phyloP scores from a whole-genome alignment of 2,113 vertebrate genomes.

The Chionomys nivalis region DNA sequence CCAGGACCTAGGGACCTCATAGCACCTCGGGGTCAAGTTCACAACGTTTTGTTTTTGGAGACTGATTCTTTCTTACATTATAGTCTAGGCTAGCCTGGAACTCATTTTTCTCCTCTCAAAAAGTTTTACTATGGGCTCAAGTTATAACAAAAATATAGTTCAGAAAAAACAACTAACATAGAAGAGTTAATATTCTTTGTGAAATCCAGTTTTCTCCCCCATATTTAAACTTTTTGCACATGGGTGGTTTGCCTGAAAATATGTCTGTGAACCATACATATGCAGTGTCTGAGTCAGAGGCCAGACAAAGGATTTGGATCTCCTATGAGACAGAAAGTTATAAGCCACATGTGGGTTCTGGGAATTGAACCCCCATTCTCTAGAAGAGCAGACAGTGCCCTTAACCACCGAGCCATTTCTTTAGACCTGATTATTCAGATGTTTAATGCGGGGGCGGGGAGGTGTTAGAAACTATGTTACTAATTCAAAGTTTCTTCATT shows the following conservation, averaged over 20 bases:
- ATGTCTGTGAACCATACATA: background rate
- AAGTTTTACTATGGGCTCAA: background rate
- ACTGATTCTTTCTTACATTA: background rate
- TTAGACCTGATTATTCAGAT: background rate
- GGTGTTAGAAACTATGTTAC: background rate
- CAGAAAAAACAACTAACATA: background rate
- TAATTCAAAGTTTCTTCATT: background rate
- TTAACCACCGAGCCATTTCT: background rate
- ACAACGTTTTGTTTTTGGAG: background rate
- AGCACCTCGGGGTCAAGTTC: background rate
- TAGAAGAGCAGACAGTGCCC: background rate
- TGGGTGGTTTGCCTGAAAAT: background rate
- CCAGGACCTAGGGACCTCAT: background rate
- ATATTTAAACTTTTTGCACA: background rate
- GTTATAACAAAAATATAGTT: slow-evolving; percentile 15
- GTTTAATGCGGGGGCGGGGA: background rate
- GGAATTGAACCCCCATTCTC: background rate
- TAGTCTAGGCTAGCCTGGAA: background rate
- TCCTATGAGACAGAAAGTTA: background rate
- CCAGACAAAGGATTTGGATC: background rate
- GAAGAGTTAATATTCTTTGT: background rate
- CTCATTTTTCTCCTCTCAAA: background rate
- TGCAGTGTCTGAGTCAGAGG: background rate
- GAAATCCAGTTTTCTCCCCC: background rate
- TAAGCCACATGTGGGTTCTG: background rate